phyloP scores from a whole-genome alignment of 2,797 vertebrate genomes.

The Crax fasciolata region DNA sequence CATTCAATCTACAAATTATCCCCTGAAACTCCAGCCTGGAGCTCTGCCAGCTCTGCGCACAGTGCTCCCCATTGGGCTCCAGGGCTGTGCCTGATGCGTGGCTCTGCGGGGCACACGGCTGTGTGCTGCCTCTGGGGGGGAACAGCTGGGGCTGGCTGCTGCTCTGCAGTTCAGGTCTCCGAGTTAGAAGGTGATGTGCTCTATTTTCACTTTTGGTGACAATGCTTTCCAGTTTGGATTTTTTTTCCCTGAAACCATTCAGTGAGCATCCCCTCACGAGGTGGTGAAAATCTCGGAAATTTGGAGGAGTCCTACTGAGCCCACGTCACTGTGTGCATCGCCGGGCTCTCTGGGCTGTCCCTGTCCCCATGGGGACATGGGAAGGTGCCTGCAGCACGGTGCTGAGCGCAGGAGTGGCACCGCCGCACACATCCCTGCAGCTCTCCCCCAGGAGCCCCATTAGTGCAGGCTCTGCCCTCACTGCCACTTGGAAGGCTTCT shows the following conservation, averaged over 20 bases:
- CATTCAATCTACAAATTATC: conserved; percentile 57
- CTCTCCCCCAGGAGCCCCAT: not conserved
- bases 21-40: conserved; percentile 51
- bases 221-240: not conserved
- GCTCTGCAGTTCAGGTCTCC: not conserved
- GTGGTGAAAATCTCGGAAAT: not conserved
- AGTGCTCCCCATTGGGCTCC: not conserved
- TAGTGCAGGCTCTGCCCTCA: not conserved
- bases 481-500: conserved; percentile 25
- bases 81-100: not conserved
- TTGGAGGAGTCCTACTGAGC: not conserved
- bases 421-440: not conserved
- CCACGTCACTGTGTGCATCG: not conserved
- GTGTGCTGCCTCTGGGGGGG: too few species aligned
- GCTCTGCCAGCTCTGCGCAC: conserved; percentile 16
- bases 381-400: not conserved
- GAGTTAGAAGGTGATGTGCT: not conserved
- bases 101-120: not conserved
- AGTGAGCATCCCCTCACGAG: not conserved
- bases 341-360: not conserved
- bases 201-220: not conserved
- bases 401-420: not conserved
- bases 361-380: not conserved
- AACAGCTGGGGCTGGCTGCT: not conserved
- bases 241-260: not conserved